phyloP scores from a whole-genome alignment of 2,113 vertebrate species.

The Zingel zingel region DNA sequence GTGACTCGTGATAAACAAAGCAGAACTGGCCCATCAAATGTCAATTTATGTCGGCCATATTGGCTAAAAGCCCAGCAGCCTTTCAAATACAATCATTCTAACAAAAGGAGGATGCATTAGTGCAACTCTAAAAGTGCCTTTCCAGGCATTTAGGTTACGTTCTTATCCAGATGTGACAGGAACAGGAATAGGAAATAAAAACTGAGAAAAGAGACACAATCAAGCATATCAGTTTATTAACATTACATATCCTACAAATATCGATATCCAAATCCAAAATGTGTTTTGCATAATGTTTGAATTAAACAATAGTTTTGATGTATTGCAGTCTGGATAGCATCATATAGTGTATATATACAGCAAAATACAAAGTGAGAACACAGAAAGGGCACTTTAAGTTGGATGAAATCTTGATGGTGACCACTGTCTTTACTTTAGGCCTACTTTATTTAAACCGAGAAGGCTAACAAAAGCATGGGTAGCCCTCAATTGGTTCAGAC shows the following conservation, averaged over 20 bases:
- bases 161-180: not conserved
- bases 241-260: too few species aligned
- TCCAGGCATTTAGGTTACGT: not conserved
- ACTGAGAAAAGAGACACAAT: not conserved
- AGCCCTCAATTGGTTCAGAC: too few species aligned
- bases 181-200: not conserved
- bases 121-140: not conserved
- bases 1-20: not conserved
- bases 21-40: not conserved
- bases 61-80: not conserved
- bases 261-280: too few species aligned
- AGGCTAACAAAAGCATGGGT: not conserved
- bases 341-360: not conserved
- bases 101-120: not conserved
- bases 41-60: not conserved
- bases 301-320: too few species aligned
- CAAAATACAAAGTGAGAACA: not conserved
- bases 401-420: not conserved
- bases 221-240: too few species aligned
- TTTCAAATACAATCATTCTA: conserved; percentile 3
- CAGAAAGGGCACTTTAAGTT: not conserved
- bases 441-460: too few species aligned
- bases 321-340: not conserved
- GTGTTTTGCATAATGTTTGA: too few species aligned
- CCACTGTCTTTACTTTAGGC: not conserved